Base-by-base conservation (phyloP, 1,140 invertebrate genomes). In the Asobara japonica region DNA sequence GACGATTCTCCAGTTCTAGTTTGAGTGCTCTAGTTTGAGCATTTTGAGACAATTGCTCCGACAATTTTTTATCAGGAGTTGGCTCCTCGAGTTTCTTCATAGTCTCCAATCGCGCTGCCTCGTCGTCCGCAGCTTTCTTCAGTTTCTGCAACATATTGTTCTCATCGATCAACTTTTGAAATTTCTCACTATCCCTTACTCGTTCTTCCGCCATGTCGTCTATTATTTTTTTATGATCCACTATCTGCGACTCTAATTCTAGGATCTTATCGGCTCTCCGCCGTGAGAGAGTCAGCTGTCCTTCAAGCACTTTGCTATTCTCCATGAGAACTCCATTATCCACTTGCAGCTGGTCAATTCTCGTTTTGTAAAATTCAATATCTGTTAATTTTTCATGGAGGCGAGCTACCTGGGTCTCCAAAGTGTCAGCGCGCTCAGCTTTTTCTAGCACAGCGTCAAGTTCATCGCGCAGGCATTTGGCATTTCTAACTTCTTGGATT, bases 331-430 rank as follows among this genome's bases (percentile, higher is more conserved):
- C 83, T 70, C 84, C 79, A 33, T 96, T 97, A 79, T 97, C 95
- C 81, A 96, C 95, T 1, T 94, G 86, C 38, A 96, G 82, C 80
- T 97, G 95, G 77, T 95, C 92, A 7, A 96, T 94, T 22, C 95
- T 89, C 0, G 94, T 93, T 85, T 95, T 96, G 84, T 96, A 97
- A 86, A 96, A 98, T 82, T 98, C 96, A 0, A 97, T 91, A 81
- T 98, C 96, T 30, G 94, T 94, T 31, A 98, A 88, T 83, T 95
- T 95, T 82, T 98, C 96, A 64, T 94, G 91, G 82, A 97, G 98
- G 68, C 94, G 90, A 69, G 93, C 90, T 10, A 97, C 92, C 89
- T 98, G 96, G 75, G 92, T 89, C 88, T 98, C 97, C 33, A 97
- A 88, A 79, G 90, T 90, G 84, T 98, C 96, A 60, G 94, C 95